Percentiles rank a stretch among this genome's conserved stretches.
Conservation (phyloP, 1,140 invertebrate genomes). For the Thaumatotibia leucotreta region DNA sequence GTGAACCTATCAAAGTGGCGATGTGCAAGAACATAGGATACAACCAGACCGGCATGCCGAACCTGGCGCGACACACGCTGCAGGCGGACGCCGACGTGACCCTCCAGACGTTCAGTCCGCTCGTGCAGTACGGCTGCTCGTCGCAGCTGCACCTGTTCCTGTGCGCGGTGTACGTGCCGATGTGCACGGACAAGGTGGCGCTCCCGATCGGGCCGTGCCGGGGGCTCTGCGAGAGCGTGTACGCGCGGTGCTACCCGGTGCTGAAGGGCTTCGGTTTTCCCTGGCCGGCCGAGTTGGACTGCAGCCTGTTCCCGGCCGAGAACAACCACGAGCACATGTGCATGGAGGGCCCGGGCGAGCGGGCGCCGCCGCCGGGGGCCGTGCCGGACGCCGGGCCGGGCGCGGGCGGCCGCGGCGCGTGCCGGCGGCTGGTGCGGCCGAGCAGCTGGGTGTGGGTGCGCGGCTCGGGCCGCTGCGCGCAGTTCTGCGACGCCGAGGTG, state of each 20-base stretch:
- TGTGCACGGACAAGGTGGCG: constrained; percentile 97
- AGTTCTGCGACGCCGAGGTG: constrained; percentile 85
- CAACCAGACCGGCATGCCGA: constrained; percentile 94
- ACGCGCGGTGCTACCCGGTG: constrained; percentile 89
- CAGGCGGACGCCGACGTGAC: constrained; percentile 92
- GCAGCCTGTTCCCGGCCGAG: constrained; percentile 90
- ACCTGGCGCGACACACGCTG: constrained; percentile 90
- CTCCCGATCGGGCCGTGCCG: constrained; percentile 95
- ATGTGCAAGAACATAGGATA: constrained; percentile 92
- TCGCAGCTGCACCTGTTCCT: constrained; percentile 93
- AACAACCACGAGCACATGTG: constrained; percentile 96
- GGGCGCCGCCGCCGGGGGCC: constrained; percentile 80
- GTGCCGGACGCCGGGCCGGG: constrained; percentile 85
- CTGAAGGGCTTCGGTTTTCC: constrained; percentile 92
- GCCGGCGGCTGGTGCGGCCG: constrained; percentile 80
- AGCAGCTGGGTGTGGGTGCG: constrained; percentile 84
- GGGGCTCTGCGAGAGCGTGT: constrained; percentile 91
- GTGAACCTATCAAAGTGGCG: constrained; percentile 90
- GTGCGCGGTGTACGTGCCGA: constrained; percentile 96
- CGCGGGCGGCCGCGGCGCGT: constrained; percentile 78
- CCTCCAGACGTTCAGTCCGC: constrained; percentile 90
- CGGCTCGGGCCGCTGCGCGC: constrained; percentile 86
- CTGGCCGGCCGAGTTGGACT: constrained; percentile 94
- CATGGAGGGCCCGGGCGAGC: constrained; percentile 89
- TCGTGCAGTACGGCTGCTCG: constrained; percentile 95